Evolutionary conservation across 2,797 vertebrate genomes (phyloP).

Genomic region (Sitta carolinensis): DNA sequence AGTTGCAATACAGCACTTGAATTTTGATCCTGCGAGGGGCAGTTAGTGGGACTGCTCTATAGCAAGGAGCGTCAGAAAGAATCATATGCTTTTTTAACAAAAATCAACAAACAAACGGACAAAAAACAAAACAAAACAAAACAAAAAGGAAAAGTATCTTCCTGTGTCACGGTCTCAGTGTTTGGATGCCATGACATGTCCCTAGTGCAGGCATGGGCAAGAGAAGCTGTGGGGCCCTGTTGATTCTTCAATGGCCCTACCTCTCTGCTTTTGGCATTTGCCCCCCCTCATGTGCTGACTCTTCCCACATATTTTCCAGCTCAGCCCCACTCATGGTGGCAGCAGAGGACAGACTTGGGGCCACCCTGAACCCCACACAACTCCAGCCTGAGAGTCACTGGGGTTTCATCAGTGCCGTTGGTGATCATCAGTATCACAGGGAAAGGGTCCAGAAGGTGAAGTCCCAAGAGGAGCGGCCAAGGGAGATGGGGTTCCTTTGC

Average conservation of each 20-base stretch:
- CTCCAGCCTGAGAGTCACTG: no score
- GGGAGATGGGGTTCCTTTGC: neutral
- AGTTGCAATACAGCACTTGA: no score
- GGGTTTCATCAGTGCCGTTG: no score
- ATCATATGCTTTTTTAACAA: fast-evolving
- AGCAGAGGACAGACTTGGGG: neutral
- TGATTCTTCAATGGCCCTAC: fast-evolving
- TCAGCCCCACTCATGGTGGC: neutral
- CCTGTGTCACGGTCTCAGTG: no score
- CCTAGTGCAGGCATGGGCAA: fast-evolving
- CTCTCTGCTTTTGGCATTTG: fast-evolving
- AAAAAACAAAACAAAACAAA: neutral
- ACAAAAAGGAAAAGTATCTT: neutral
- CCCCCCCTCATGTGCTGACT: no score
- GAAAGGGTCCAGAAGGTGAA: neutral
- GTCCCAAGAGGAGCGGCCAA: fast-evolving
- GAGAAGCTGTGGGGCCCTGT: fast-evolving
- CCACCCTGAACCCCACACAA: no score
- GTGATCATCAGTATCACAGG: neutral
- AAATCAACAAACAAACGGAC: neutral
- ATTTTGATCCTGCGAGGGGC: fast-evolving
- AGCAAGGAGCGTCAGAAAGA: neutral
- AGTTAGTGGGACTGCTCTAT: no score
- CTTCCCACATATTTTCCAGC: neutral
- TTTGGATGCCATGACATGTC: fast-evolving